Conservation (phyloP, 2,113 vertebrate genomes). For the Puntigrus tetrazona region DNA sequence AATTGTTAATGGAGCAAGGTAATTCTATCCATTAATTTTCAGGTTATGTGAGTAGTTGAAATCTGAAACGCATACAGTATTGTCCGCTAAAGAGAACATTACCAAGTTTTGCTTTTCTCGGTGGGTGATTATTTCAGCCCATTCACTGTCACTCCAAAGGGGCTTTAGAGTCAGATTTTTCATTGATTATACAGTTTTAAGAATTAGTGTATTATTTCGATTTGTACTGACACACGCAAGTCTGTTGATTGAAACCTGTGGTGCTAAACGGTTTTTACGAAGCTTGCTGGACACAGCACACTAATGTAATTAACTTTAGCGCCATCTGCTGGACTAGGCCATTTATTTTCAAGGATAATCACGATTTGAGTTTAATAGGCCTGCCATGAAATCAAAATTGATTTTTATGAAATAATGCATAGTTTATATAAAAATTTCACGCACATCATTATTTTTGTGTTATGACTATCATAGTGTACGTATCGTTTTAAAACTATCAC, state of each 20-base stretch:
- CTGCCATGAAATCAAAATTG: neutral
- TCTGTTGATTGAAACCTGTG: neutral
- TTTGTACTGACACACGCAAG: neutral
- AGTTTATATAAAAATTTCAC: neutral
- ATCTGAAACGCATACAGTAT: neutral
- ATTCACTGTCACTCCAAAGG: neutral
- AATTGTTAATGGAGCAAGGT: neutral
- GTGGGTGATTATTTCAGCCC: constrained; percentile 13
- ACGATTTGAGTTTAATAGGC: neutral
- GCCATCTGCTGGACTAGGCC: constrained; percentile 4
- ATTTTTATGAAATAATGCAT: neutral
- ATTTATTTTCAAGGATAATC: neutral
- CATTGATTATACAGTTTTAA: neutral
- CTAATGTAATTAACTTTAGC: constrained; percentile 13
- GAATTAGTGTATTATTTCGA: neutral
- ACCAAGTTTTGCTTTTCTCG: constrained; percentile 1
- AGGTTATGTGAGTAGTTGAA: neutral
- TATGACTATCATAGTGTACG: too few species aligned
- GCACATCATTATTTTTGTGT: neutral
- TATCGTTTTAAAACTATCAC: too few species aligned
- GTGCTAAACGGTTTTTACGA: neutral
- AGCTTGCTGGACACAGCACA: neutral
- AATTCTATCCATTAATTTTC: neutral
- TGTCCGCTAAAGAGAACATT: constrained; percentile 11
- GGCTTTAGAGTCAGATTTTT: neutral